phyloP scores from a whole-genome alignment of 2,797 vertebrate genomes.

The Lagorchestes hirsutus region DNA sequence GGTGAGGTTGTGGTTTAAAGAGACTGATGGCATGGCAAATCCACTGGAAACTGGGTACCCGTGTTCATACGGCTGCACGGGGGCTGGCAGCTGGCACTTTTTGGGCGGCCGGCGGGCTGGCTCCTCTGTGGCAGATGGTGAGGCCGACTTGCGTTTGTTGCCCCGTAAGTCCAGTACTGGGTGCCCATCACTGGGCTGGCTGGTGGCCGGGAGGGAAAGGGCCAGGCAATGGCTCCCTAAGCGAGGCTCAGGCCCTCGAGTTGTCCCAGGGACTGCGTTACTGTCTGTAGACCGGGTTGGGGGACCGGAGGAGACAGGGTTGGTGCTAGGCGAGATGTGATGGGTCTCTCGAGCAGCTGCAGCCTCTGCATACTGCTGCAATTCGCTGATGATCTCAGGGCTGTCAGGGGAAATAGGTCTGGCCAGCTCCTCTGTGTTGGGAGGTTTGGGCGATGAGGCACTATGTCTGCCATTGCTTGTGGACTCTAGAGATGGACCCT shows the following conservation, averaged over 20 bases:
- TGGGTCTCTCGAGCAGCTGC: constrained; percentile 85
- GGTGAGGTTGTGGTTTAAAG: constrained; percentile 94
- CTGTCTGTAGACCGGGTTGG: constrained; percentile 77
- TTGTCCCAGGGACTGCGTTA: constrained; percentile 65
- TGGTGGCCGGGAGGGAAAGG: constrained; percentile 82
- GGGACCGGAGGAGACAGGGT: constrained; percentile 68
- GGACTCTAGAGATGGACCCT: constrained; percentile 86
- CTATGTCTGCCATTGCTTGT: constrained; percentile 93
- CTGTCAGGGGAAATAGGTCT: constrained; percentile 92
- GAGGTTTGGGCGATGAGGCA: constrained; percentile 91
- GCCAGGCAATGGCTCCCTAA: constrained; percentile 78
- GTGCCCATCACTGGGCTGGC: constrained; percentile 85
- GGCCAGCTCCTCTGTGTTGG: constrained; percentile 87
- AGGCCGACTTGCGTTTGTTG: constrained; percentile 92
- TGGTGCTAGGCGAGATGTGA: constrained; percentile 84
- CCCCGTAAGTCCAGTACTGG: constrained; percentile 89
- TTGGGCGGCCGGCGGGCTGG: constrained; percentile 86
- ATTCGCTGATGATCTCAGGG: constrained; percentile 94
- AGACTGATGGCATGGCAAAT: constrained; percentile 91
- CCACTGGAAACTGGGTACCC: constrained; percentile 90
- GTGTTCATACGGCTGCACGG: constrained; percentile 87
- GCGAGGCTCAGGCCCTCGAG: constrained; percentile 84
- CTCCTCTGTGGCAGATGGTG: constrained; percentile 86
- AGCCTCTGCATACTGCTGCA: constrained; percentile 92
- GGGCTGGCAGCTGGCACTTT: constrained; percentile 88